phyloP scores from a whole-genome alignment of 30 jellyfish, hydroid and myxozoan genomes.

The Mastigias papua region DNA sequence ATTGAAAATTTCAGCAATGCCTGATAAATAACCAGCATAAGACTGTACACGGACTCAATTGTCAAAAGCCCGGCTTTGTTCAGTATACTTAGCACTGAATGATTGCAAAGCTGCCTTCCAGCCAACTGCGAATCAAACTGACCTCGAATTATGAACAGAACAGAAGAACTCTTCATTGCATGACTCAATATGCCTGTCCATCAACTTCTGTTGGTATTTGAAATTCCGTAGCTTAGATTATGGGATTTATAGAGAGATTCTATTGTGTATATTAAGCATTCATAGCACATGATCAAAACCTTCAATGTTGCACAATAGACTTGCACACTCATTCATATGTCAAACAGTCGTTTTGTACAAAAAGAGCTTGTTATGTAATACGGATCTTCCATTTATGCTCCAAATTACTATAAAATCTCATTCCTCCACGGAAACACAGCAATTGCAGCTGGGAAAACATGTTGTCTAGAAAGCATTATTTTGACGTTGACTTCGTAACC shows the following conservation, averaged over 20 bases:
- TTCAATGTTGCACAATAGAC: neutral
- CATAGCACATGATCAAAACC: neutral
- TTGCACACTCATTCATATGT: neutral
- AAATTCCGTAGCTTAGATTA: neutral
- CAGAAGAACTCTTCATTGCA: neutral
- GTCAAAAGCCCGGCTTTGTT: neutral
- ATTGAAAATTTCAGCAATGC: too few relatives aligned
- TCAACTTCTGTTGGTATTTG: neutral
- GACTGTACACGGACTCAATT: too few relatives aligned
- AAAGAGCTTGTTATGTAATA: neutral
- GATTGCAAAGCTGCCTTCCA: neutral
- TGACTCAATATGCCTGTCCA: neutral
- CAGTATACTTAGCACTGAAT: neutral
- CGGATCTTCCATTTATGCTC: neutral
- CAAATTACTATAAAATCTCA: neutral
- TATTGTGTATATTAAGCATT: neutral
- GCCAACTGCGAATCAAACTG: neutral
- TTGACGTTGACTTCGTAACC: too few relatives aligned
- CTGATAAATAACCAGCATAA: too few relatives aligned
- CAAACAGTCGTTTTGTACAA: neutral
- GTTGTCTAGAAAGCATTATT: too few relatives aligned
- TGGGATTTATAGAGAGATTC: neutral
- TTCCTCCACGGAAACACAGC: too few relatives aligned
- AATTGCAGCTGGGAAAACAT: too few relatives aligned
- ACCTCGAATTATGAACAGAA: neutral